Evolutionary conservation across 2,888 invertebrate genomes (phyloP), one percentile per base, ranked within the genome.

Genomic region (Eupelmus urozonus): DNA sequence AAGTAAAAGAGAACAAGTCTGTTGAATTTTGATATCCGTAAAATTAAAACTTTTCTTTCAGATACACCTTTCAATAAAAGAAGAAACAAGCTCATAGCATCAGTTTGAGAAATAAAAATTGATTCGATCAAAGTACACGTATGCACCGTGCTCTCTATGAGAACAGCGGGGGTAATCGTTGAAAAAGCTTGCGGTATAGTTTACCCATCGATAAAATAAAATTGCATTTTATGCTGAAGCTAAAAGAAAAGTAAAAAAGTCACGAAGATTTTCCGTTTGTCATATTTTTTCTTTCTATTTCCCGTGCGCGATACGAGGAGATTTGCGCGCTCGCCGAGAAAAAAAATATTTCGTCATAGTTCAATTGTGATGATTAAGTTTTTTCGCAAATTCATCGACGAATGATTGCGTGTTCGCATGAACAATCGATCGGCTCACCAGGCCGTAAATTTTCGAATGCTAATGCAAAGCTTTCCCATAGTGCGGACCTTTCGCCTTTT

Each of bases 41-140:
- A 71, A 71, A 53, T 59, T 27, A 59, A 59, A 70, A 59, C 25
- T 20, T 67, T 20, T 62, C 23, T 20, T 40, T 20, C 20, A 49
- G 18, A 27, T 29, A 20, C 4, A 53, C 20, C 20, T 53, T 53
- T 3, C n/a, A n/a, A 18, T 51, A 5, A 51, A 51, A 51, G 2
- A 51, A 51, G n/a, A 20, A 60, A 40, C 40, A 45, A 45, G 59
- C 45, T 59, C n/a, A n/a, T 29, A 13, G 40, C 51, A 9, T 20
- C 51, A 51, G 13, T 18, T 45, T 51, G 20, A 25, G 23, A 55
- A 55, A 55, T 63, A 63, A 63, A 45, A 49, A 65, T 65, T 65
- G 49, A 20, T 25, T 5, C 42, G 16, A 29, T 42, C n/a, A 23
- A 16, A 13, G 42, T 13, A 45, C 7, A 53, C 3, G n/a, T 49